Conservation (phyloP, 2,797 vertebrate species). For the Furcifer pardalis region DNA sequence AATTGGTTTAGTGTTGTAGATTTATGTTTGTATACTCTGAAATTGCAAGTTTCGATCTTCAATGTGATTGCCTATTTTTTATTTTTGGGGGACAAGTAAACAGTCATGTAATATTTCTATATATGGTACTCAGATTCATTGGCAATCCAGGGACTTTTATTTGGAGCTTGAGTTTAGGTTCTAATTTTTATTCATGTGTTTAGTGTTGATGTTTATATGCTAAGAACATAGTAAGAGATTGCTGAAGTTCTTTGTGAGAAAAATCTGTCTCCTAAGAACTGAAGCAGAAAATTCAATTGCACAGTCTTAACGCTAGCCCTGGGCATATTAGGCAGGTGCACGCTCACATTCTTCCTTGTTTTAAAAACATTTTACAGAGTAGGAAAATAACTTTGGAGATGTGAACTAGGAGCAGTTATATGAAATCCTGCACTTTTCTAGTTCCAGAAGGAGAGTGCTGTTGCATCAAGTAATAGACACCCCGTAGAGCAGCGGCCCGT, state of each 20-base stretch:
- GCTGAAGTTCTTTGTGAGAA: neutral
- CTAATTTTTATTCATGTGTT: neutral
- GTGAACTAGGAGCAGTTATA: slow-evolving; percentile 3
- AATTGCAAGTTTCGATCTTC: too few relatives aligned
- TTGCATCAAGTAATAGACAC: too few relatives aligned
- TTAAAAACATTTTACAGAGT: neutral
- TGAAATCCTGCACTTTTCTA: neutral
- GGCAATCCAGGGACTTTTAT: neutral
- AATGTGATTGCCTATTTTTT: too few relatives aligned
- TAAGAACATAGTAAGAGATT: slow-evolving; percentile 5
- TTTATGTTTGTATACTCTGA: too few relatives aligned
- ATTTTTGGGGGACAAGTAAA: neutral
- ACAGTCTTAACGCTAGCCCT: neutral
- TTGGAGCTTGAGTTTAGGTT: neutral
- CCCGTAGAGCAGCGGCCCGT: too few relatives aligned
- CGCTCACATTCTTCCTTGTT: slow-evolving; percentile 17
- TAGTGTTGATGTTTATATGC: neutral
- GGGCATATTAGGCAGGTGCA: neutral
- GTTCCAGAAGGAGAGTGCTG: slow-evolving; percentile 6
- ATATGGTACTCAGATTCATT: slow-evolving; percentile 5
- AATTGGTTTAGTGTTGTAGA: too few relatives aligned
- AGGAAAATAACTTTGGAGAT: neutral
- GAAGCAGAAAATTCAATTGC: slow-evolving; percentile 27
- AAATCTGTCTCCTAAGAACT: slow-evolving; percentile 11
- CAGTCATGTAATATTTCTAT: neutral